A percentile compares a stretch with the other conserved stretches of the same genome.
phyloP scores from a whole-genome alignment of 2,113 vertebrate genomes.

The Thymallus thymallus region DNA sequence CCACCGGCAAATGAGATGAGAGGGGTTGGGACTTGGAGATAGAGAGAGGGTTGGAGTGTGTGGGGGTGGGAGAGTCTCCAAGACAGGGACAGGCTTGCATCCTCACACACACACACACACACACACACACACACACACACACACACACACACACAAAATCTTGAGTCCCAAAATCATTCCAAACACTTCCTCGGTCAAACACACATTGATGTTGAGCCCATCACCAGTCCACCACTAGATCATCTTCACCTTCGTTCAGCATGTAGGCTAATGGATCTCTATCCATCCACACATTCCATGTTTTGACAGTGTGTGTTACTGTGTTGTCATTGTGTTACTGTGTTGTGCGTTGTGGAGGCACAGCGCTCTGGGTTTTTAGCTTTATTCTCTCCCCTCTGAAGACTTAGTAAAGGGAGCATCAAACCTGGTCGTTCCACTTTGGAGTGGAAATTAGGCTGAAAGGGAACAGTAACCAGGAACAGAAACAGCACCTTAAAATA shows the following conservation, averaged over 20 bases:
- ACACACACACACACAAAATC: slow-evolving; percentile 27
- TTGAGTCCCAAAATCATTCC: background rate
- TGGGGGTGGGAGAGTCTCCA: slow-evolving; percentile 26
- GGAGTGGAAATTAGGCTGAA: background rate
- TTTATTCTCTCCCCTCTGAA: background rate
- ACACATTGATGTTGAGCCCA: background rate
- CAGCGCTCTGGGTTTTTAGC: background rate
- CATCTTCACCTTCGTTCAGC: slow-evolving; percentile 23
- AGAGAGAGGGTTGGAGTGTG: background rate
- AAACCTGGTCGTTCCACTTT: background rate
- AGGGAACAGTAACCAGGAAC: background rate
- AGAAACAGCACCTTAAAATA: slow-evolving; percentile 60
- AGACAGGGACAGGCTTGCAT: slow-evolving; percentile 38
- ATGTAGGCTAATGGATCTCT: background rate
- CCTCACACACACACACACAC: slow-evolving; percentile 31
- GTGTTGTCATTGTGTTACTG: background rate
- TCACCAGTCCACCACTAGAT: slow-evolving; percentile 49
- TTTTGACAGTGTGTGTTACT: background rate
- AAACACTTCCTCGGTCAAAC: background rate
- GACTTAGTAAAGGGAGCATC: background rate
- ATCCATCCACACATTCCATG: background rate
- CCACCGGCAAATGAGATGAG: slow-evolving; percentile 68
- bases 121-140: slow-evolving; percentile 28
- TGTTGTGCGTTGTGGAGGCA: background rate
- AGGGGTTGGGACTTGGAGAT: background rate